These are phyloP conservation scores for Anhinga anhinga DNA, from an alignment of 2,113 vertebrate genomes.

Conservation along the genomic window DNA sequence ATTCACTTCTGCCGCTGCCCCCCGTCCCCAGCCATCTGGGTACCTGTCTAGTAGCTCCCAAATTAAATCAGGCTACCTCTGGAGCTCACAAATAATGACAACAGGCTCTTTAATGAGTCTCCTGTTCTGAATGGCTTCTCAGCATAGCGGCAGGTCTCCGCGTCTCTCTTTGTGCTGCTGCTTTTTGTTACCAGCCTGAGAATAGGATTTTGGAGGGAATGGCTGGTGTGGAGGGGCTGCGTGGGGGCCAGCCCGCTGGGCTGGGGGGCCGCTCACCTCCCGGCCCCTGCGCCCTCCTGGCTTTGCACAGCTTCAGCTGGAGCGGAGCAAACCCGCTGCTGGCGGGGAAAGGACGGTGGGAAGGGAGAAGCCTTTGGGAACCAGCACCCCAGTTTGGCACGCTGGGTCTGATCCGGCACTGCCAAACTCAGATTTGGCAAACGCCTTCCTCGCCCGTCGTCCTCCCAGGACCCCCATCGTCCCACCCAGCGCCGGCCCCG, in stretches of 20 bases:
- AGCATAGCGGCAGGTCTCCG: background rate
- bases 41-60: conserved; percentile 16
- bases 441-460: fast-evolving
- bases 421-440: fast-evolving
- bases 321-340: background rate
- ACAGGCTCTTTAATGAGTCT: background rate
- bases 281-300: background rate
- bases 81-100: background rate
- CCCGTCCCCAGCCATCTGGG: background rate
- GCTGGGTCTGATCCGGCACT: fast-evolving
- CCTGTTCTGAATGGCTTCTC: background rate
- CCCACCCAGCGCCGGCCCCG: fast-evolving
- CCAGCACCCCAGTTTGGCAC: fast-evolving
- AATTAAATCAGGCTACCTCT: conserved; percentile 14
- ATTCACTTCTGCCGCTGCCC: background rate
- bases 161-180: conserved; percentile 17
- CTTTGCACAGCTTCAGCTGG: background rate
- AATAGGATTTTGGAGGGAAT: background rate
- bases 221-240: background rate
- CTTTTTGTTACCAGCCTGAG: conserved; percentile 17
- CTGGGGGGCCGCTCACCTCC: background rate
- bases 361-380: background rate
- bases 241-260: fast-evolving
- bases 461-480: background rate
- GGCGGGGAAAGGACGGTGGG: background rate